Evolutionary conservation across 2,797 vertebrate species (phyloP).

Genomic region (Girardinus metallicus): DNA sequence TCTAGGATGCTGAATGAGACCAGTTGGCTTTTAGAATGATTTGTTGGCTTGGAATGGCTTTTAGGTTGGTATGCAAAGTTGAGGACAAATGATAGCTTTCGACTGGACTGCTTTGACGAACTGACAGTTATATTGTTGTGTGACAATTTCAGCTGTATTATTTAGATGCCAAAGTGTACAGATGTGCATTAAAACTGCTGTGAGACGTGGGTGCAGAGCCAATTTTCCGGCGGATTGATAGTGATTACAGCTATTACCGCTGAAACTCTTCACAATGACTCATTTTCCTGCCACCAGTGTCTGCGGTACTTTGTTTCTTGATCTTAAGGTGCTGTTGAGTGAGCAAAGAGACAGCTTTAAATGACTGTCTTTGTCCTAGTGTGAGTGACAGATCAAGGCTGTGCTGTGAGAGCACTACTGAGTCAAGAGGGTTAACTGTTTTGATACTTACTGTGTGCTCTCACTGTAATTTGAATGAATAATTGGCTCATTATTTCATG

Average conservation of each 20-base stretch:
- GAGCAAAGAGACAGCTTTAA: conserved; percentile 38
- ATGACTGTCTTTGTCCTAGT: conserved; percentile 47
- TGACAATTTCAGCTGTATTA: conserved; percentile 22
- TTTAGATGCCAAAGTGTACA: conserved; percentile 25
- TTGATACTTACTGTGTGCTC: conserved; percentile 24
- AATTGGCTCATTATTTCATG: conserved; percentile 50
- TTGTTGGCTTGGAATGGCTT: conserved; percentile 60
- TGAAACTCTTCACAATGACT: conserved; percentile 31
- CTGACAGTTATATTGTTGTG: conserved; percentile 17
- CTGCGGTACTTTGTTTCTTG: conserved; percentile 35
- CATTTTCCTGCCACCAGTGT: conserved; percentile 37
- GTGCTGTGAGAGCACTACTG: conserved; percentile 18
- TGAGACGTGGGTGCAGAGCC: conserved; percentile 39
- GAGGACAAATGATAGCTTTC: conserved; percentile 24
- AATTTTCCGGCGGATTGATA: conserved; percentile 19
- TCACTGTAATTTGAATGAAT: conserved; percentile 28
- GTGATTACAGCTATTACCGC: conserved; percentile 46
- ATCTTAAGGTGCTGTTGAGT: conserved; percentile 43
- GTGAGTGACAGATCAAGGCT: conserved; percentile 53
- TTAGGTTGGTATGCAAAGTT: conserved; percentile 32
- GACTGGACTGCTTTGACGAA: conserved; percentile 19
- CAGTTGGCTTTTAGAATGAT: conserved; percentile 34
- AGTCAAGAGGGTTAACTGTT: conserved; percentile 45
- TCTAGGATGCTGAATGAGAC: conserved; percentile 41
- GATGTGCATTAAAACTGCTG: conserved; percentile 25